These are phyloP conservation scores for Pachliopta kotzebuea DNA, from an alignment of 2,888 invertebrate genomes.

Conservation along the genomic window DNA sequence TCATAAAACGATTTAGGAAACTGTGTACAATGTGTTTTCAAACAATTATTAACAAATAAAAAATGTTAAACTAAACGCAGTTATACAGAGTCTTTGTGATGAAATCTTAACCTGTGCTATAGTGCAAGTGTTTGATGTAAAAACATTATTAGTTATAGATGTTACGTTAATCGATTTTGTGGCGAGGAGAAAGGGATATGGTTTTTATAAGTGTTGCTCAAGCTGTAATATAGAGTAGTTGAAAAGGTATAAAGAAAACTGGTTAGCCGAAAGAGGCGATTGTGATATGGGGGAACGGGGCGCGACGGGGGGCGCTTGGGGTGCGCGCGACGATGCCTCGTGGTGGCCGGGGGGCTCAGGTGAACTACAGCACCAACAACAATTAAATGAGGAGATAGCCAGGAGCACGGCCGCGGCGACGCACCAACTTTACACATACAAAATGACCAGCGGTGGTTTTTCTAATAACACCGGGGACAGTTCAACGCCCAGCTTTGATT, in stretches of 20 bases:
- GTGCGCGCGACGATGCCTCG: slow-evolving; percentile 80
- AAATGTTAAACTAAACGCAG: slow-evolving; percentile 51
- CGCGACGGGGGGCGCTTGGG: slow-evolving; percentile 79
- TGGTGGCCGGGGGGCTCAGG: slow-evolving; percentile 77
- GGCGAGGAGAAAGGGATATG: slow-evolving; percentile 55
- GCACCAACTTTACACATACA: slow-evolving; percentile 91
- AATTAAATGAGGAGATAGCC: slow-evolving; percentile 72
- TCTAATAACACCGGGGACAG: slow-evolving; percentile 84
- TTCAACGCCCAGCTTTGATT: slow-evolving; percentile 86
- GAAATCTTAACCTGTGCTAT: slow-evolving; percentile 47
- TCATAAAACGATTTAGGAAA: slow-evolving; percentile 46
- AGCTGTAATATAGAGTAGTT: slow-evolving; percentile 49
- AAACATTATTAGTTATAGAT: slow-evolving; percentile 33
- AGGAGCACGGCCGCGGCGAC: slow-evolving; percentile 71
- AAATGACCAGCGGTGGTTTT: slow-evolving; percentile 92
- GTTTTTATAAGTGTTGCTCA: slow-evolving; percentile 48
- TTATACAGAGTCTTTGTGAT: slow-evolving; percentile 65
- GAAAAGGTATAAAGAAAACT: slow-evolving; percentile 65
- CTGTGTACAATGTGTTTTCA: slow-evolving; percentile 46
- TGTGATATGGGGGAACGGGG: slow-evolving; percentile 77
- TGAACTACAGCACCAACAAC: slow-evolving; percentile 76
- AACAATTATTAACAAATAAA: slow-evolving; percentile 37
- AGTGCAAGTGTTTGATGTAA: slow-evolving; percentile 43
- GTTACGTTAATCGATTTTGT: slow-evolving; percentile 27
- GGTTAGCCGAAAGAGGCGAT: slow-evolving; percentile 66